Conservation (phyloP, 2,113 vertebrate genomes). For the Cepphus grylle region DNA sequence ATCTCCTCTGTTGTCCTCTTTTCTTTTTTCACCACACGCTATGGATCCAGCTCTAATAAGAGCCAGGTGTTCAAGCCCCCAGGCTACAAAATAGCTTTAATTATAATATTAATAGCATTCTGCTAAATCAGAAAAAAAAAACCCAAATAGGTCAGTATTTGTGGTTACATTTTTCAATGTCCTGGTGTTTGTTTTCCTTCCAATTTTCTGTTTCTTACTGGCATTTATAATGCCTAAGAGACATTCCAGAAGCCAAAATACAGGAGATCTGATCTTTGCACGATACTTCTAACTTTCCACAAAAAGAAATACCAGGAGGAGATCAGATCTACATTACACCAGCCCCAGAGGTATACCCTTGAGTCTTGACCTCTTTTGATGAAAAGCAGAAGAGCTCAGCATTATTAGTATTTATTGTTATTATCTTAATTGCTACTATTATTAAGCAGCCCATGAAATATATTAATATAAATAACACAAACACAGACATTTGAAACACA, state of each 20-base stretch:
- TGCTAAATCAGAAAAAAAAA: not conserved
- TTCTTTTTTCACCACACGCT: not conserved
- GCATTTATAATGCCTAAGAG: conserved; percentile 53
- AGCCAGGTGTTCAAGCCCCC: conserved; percentile 29
- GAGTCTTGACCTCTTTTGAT: conserved; percentile 44
- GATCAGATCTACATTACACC: not conserved
- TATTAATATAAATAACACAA: conserved; percentile 44
- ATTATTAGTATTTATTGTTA: conserved; percentile 56
- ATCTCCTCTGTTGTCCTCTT: not conserved
- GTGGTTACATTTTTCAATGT: conserved; percentile 39
- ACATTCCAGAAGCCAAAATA: conserved; percentile 46
- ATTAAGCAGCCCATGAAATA: conserved; percentile 28
- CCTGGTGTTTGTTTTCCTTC: conserved; percentile 38
- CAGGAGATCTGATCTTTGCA: conserved; percentile 12
- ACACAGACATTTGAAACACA: not conserved
- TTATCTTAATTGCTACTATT: conserved; percentile 58
- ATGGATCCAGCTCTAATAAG: conserved; percentile 23
- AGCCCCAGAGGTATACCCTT: conserved; percentile 29
- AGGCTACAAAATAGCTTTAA: conserved; percentile 38
- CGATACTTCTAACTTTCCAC: conserved; percentile 13
- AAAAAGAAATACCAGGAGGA: conserved; percentile 24
- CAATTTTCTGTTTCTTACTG: conserved; percentile 31
- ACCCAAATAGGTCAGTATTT: conserved; percentile 35
- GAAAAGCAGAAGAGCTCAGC: conserved; percentile 47
- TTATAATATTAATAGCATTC: conserved; percentile 57